Base-by-base conservation (phyloP, 2,888 invertebrate species). In the Cephus nigrinus region DNA sequence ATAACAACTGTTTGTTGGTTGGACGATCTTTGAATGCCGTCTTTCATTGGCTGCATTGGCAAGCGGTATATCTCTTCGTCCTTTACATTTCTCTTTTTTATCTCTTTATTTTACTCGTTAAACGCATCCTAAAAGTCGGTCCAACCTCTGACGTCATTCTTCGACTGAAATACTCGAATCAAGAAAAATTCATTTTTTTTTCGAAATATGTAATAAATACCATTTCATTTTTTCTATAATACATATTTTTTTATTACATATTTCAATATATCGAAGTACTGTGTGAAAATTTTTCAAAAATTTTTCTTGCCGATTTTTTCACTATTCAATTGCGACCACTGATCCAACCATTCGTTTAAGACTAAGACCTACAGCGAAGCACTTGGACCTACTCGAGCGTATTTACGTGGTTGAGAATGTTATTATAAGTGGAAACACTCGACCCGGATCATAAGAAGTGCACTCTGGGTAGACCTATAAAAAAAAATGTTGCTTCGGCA, bases 401-500 rank as follows among this genome's bases (percentile, higher is more conserved):
- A 88, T 89, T 89, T 89, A 89, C 86, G 87, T 89, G 86, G 88
- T 87, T 84, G 84, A 86, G 86, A 88, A 88, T 86, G 89, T 89
- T 89, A 85, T 89, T 89, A 87, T 86, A 88, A 88, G 88, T 87
- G 88, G 87, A 88, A 88, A 88, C 84, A 86, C 84, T 84, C 84
- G 71, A 55, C 55, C 55, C 71, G 71, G 71, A 71, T 33, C 71
- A 33, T 71, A 31, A 71, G 32, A 33, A 33, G 32, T 33, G 71
- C 71, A 71, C 71, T 71, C 33, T 3, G 71, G 9, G 23, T 9
- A 9, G 55, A 55, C 55, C 23, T 55, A 55, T 55, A 55, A 55
- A 55, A 55, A 40, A 55, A 55, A 55, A 55, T 55, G 55, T 55
- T 23, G 9, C 55, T 23, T 23, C 55, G 55, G 55, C 55, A 55